phyloP scores from a whole-genome alignment of 2,797 vertebrate genomes.

The Aeoliscus strigatus region DNA sequence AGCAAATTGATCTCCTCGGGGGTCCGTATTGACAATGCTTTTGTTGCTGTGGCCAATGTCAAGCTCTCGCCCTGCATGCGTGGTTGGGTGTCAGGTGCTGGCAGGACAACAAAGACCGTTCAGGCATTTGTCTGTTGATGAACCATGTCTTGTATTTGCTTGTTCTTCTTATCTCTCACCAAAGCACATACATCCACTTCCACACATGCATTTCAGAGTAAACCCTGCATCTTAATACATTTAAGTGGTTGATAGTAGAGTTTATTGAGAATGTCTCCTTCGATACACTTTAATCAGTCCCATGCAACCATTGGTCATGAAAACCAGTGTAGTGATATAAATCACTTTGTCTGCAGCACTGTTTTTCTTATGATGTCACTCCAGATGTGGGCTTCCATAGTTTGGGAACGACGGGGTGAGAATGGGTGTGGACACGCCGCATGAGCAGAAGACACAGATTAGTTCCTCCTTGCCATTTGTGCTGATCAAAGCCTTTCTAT shows the following conservation, averaged over 20 bases:
- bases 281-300: conserved; percentile 1
- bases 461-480: conserved; percentile 42
- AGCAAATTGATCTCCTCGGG: conserved; percentile 67
- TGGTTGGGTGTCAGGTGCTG: conserved; percentile 57
- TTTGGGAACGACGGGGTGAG: conserved; percentile 37
- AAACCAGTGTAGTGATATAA: conserved; percentile 19
- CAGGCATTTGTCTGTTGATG: conserved; percentile 48
- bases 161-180: conserved; percentile 2
- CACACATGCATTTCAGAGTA: conserved; percentile 4
- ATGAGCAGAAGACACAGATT: conserved; percentile 55
- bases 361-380: conserved; percentile 65
- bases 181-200: conserved; percentile 12
- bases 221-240: not conserved
- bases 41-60: conserved; percentile 61
- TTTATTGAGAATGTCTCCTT: conserved; percentile 4
- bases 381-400: conserved; percentile 61
- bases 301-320: conserved; percentile 5
- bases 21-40: conserved; percentile 52
- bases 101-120: conserved; percentile 42
- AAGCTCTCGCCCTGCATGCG: conserved; percentile 44
- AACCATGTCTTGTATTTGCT: conserved; percentile 21
- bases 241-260: not conserved
- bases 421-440: conserved; percentile 54
- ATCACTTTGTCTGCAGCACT: conserved; percentile 46
- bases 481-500: conserved; percentile 43